Conservation (phyloP, 2,113 vertebrate genomes). For the Cyprinodon variegatus region DNA sequence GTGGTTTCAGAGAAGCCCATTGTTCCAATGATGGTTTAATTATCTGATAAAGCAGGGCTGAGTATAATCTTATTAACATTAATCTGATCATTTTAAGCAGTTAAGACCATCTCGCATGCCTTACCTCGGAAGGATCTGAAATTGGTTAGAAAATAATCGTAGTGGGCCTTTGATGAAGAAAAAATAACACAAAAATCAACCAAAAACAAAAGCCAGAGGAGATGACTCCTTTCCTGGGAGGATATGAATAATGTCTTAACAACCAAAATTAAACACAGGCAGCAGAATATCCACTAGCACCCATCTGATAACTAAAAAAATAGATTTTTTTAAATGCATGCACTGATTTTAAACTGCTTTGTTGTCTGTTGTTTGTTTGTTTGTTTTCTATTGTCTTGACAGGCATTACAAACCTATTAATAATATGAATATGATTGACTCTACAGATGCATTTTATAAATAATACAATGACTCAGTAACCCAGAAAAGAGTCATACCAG, state of each 20-base stretch:
- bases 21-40: neutral
- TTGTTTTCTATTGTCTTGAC: neutral
- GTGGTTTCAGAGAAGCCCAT: too few species aligned
- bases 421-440: neutral
- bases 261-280: neutral
- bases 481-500: constrained; percentile 49
- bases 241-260: neutral
- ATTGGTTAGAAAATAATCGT: too few species aligned
- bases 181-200: too few species aligned
- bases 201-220: neutral
- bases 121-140: neutral
- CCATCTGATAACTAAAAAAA: neutral
- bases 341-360: neutral
- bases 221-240: neutral
- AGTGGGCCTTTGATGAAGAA: too few species aligned
- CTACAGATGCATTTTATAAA: neutral
- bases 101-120: neutral
- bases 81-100: neutral
- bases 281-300: neutral
- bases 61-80: neutral
- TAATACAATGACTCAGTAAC: constrained; percentile 45
- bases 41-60: neutral
- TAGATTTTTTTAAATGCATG: neutral
- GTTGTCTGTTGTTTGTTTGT: neutral
- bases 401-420: neutral